These are phyloP conservation scores for Tricholauxania praeusta DNA, from an alignment of 2,888 invertebrate genomes.

Conservation along the genomic window DNA sequence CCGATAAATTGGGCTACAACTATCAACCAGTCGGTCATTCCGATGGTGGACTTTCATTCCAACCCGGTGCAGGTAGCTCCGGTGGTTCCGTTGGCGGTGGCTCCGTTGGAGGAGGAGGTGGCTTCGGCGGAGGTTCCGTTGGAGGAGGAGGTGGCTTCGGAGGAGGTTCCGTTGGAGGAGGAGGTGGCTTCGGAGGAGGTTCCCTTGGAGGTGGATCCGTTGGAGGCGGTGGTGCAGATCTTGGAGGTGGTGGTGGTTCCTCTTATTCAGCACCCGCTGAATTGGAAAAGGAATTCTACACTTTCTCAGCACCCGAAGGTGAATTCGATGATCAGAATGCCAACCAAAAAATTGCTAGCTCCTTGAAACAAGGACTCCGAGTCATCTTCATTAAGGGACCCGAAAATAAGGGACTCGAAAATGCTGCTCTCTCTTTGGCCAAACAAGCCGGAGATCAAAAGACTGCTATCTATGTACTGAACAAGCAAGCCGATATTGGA, in stretches of 20 bases:
- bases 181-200: constrained; percentile 22
- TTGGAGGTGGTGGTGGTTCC: constrained; percentile 42
- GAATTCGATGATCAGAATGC: constrained; percentile 56
- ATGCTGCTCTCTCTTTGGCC: constrained; percentile 60
- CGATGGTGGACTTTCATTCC: constrained; percentile 45
- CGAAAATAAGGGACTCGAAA: constrained; percentile 61
- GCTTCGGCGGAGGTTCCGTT: background rate
- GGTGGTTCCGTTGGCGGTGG: constrained; percentile 42
- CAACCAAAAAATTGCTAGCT: constrained; percentile 49
- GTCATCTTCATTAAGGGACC: constrained; percentile 65
- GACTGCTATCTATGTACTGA: constrained; percentile 65
- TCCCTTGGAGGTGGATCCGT: background rate
- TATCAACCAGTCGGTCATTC: constrained; percentile 57
- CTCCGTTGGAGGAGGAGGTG: background rate
- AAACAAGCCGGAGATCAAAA: constrained; percentile 63
- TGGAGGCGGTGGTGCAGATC: constrained; percentile 11
- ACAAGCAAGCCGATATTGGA: constrained; percentile 58
- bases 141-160: background rate
- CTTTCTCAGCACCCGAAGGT: constrained; percentile 62
- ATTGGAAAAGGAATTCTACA: constrained; percentile 62
- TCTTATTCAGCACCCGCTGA: constrained; percentile 50
- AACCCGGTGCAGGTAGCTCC: constrained; percentile 26
- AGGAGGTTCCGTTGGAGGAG: constrained; percentile 43
- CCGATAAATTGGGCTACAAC: constrained; percentile 59
- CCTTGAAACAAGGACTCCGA: constrained; percentile 60